Evolutionary conservation across 2,888 invertebrate species (phyloP).

Genomic region (Ochropleura plecta): DNA sequence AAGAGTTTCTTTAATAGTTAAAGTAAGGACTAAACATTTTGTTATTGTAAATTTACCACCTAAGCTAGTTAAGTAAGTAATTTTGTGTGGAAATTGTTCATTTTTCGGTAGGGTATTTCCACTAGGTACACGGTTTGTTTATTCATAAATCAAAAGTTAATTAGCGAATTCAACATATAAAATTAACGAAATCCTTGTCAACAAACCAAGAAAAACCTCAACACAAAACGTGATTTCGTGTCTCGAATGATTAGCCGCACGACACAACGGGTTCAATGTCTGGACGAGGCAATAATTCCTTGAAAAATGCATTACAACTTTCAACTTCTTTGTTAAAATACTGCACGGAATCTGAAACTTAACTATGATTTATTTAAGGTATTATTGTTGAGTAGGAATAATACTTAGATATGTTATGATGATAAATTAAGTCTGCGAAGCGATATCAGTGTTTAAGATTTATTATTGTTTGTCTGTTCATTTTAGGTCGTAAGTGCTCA

Average conservation of each 20-base stretch:
- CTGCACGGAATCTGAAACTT: slow-evolving; percentile 59
- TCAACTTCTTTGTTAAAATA: slow-evolving; percentile 52
- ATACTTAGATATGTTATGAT: slow-evolving; percentile 7
- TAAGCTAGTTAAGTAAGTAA: too few species aligned
- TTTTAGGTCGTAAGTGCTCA: too few species aligned
- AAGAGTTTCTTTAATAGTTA: too few species aligned
- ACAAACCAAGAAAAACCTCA: slow-evolving; percentile 34
- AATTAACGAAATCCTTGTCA: slow-evolving; percentile 42
- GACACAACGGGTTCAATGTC: slow-evolving; percentile 65
- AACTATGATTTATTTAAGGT: slow-evolving; percentile 53
- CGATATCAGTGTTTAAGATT: neutral
- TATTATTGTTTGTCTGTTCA: neutral
- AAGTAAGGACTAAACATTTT: too few species aligned
- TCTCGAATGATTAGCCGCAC: slow-evolving; percentile 64
- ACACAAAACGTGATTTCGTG: slow-evolving; percentile 38
- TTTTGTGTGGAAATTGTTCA: too few species aligned
- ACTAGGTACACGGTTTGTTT: too few species aligned
- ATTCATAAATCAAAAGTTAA: slow-evolving; percentile 34
- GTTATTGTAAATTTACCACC: too few species aligned
- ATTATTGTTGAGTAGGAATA: slow-evolving; percentile 26
- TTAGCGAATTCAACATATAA: slow-evolving; percentile 33
- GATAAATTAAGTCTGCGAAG: neutral
- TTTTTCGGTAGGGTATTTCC: too few species aligned
- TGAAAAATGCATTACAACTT: slow-evolving; percentile 63
- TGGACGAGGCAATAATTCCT: slow-evolving; percentile 58